A percentile compares a stretch with the other conserved stretches of the same genome.
Conservation (phyloP, 2,888 invertebrate species). For the Drosophila borborema region DNA sequence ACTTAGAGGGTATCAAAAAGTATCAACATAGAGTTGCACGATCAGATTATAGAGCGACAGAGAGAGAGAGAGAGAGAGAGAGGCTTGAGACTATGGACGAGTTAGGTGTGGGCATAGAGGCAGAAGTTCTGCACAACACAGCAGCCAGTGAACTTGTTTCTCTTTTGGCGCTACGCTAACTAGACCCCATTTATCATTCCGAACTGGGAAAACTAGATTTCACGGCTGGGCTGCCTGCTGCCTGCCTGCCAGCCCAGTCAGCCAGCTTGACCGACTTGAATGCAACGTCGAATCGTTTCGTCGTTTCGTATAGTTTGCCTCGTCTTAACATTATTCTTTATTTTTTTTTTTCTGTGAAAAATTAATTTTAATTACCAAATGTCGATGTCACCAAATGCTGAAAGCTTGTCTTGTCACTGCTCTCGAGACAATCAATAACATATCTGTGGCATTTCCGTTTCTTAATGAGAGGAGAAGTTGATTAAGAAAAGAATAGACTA, state of each 20-base stretch:
- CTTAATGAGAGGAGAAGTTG: constrained; percentile 25
- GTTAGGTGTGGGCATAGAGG: neutral
- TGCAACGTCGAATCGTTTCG: constrained; percentile 21
- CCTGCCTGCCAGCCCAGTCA: constrained; percentile 14
- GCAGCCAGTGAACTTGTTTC: constrained; percentile 69
- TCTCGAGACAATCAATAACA: constrained; percentile 58
- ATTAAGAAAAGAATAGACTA: neutral
- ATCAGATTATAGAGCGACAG: neutral
- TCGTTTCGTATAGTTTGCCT: constrained; percentile 16
- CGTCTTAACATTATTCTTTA: constrained; percentile 7
- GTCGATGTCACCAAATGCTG: constrained; percentile 53
- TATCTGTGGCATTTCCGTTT: constrained; percentile 44
- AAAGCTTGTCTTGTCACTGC: constrained; percentile 41
- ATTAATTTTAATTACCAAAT: constrained; percentile 76
- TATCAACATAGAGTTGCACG: constrained; percentile 1
- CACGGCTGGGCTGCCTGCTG: constrained; percentile 26
- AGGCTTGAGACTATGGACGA: neutral
- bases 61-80: constrained; percentile 10
- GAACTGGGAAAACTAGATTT: constrained; percentile 75
- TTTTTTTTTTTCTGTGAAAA: constrained; percentile 42
- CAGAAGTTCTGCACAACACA: constrained; percentile 1
- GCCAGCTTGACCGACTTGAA: constrained; percentile 51
- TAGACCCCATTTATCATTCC: constrained; percentile 74
- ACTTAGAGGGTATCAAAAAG: constrained; percentile 7
- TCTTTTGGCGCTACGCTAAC: constrained; percentile 77